These are phyloP conservation scores for Drosophila kurseongensis DNA, from an alignment of 1,140 invertebrate species.

Conservation along the genomic window DNA sequence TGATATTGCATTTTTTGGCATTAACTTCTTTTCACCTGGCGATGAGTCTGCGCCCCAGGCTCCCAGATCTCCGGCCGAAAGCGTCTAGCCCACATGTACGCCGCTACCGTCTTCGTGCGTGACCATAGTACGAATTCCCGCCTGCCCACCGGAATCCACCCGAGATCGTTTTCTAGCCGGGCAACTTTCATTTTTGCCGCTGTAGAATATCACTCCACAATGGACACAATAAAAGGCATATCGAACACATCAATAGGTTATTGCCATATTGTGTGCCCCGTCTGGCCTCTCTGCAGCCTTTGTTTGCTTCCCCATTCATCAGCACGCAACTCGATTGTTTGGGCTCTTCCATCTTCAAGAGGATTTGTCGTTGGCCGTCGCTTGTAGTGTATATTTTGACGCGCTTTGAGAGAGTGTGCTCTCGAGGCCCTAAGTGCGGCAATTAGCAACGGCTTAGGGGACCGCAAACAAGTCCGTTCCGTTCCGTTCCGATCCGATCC, in stretches of 20 bases:
- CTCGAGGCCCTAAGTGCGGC: conserved; percentile 30
- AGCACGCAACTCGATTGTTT: conserved; percentile 38
- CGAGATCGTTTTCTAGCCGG: conserved; percentile 5
- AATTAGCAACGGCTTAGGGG: conserved; percentile 41
- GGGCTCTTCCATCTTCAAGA: conserved; percentile 9
- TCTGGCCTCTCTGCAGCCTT: conserved; percentile 49
- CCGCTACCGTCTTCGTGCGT: conserved; percentile 48
- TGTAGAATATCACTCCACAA: conserved; percentile 70
- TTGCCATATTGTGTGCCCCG: conserved; percentile 53
- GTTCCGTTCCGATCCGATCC: too few species aligned
- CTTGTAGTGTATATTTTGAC: conserved; percentile 63
- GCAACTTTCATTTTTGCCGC: conserved; percentile 78
- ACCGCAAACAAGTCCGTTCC: conserved; percentile 11
- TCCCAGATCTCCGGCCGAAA: background rate
- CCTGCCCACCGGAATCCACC: conserved; percentile 15
- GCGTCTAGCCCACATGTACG: background rate
- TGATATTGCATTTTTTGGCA: conserved; percentile 77
- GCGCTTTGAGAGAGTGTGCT: conserved; percentile 55
- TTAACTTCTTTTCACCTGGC: conserved; percentile 73
- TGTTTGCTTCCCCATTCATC: conserved; percentile 59
- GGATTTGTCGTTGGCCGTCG: conserved; percentile 13
- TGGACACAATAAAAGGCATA: conserved; percentile 70
- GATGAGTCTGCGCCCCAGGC: conserved; percentile 25
- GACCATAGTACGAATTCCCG: conserved; percentile 41
- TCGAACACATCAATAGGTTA: conserved; percentile 72